phyloP scores from a whole-genome alignment of 2,888 invertebrate genomes.

The Anaspis maculata region DNA sequence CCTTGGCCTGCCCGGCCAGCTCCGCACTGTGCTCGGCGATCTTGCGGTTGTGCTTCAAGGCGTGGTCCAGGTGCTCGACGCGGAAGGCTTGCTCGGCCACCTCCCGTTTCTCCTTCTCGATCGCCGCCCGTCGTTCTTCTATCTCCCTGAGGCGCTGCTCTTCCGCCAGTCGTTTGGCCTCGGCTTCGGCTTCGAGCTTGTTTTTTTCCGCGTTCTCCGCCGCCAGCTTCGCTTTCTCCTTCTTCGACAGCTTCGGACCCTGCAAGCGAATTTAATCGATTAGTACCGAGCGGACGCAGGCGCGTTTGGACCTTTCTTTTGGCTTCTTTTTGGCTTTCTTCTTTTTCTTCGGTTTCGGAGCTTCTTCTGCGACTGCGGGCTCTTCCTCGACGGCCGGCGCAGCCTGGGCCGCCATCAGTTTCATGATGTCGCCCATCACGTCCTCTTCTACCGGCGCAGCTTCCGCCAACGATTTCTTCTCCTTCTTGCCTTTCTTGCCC shows the following conservation, averaged over 20 bases:
- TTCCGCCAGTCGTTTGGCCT: slow-evolving; percentile 21
- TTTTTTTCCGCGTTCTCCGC: slow-evolving; percentile 23
- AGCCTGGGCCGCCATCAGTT: slow-evolving; percentile 3
- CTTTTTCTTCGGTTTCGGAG: slow-evolving; percentile 1
- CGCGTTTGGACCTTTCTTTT: background rate
- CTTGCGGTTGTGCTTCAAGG: background rate
- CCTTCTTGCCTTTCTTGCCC: slow-evolving; percentile 6
- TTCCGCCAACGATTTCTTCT: background rate
- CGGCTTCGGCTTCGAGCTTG: slow-evolving; percentile 21
- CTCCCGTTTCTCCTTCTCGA: slow-evolving; percentile 37
- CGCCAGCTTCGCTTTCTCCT: slow-evolving; percentile 13
- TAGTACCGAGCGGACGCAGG: background rate
- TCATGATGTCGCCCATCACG: slow-evolving; percentile 2
- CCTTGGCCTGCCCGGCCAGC: background rate
- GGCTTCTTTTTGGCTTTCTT: background rate
- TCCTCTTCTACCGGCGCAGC: background rate
- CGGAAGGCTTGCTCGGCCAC: slow-evolving; percentile 27
- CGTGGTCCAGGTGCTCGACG: slow-evolving; percentile 27
- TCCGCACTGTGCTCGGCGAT: background rate
- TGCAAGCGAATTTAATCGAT: slow-evolving; percentile 3
- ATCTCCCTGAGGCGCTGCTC: slow-evolving; percentile 25
- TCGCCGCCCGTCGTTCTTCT: slow-evolving; percentile 27
- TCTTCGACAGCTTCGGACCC: slow-evolving; percentile 11
- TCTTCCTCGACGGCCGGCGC: slow-evolving; percentile 1
- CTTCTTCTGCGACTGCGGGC: background rate